These are phyloP conservation scores for Prietella phreatophila DNA, from an alignment of 2,113 vertebrate species.

Conservation along the genomic window DNA sequence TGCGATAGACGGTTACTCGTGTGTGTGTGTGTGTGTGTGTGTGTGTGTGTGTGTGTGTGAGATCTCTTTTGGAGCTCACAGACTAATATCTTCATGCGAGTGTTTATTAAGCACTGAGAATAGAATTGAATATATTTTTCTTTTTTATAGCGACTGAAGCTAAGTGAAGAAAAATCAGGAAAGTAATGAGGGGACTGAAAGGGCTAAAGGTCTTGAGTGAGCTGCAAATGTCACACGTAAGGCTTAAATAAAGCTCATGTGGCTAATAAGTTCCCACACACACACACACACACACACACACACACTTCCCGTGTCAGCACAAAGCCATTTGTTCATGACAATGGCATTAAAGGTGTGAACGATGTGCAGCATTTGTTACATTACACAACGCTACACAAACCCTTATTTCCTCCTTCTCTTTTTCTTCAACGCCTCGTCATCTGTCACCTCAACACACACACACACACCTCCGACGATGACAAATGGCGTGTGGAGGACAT, in stretches of 20 bases:
- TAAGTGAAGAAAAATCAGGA: background rate
- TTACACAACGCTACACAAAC: constrained; percentile 49
- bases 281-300: constrained; percentile 30
- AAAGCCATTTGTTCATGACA: constrained; percentile 69
- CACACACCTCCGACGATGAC: constrained; percentile 27
- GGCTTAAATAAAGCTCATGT: background rate
- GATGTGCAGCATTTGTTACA: constrained; percentile 69
- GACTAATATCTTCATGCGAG: background rate
- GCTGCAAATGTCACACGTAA: background rate
- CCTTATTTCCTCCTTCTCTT: constrained; percentile 36
- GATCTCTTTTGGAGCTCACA: background rate
- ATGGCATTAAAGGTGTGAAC: constrained; percentile 65
- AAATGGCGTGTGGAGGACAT: constrained; percentile 39
- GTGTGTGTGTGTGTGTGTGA: background rate
- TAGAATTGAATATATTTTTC: background rate
- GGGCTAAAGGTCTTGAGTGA: background rate
- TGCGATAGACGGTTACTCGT: background rate
- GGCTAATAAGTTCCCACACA: background rate
- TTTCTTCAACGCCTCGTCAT: constrained; percentile 30
- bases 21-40: background rate
- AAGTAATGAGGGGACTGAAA: background rate
- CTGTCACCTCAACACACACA: constrained; percentile 28
- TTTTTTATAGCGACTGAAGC: background rate
- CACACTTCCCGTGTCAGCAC: constrained; percentile 47
- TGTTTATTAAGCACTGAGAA: background rate